Evolutionary conservation across 2,797 vertebrate species (phyloP), one percentile per base, ranked within the genome.

Genomic region (Characodon lateralis): DNA sequence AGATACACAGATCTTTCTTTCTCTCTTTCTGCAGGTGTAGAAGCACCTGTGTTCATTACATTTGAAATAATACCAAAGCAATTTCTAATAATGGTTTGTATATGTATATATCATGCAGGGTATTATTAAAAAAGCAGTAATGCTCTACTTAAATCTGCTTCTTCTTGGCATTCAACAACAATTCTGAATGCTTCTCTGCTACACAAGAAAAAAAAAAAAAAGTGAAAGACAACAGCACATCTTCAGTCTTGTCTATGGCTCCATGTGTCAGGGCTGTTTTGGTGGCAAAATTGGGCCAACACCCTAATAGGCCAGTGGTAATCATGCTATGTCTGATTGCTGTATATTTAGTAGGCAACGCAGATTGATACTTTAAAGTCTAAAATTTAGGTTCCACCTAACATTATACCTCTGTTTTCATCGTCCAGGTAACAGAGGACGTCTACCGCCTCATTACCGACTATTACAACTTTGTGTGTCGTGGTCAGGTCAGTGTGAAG

Each of bases 401-500:
- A 61, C 2, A 0, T 63, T 35, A 55, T 24, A 18, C 18, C 0
- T 75, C 18, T 77, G 4, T 83, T 59, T 80, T 78, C 81, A 28
- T 20, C 50, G 48, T 63, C 13, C 90, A 99, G 98, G 98, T 99
- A 84, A 99, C 98, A 0, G 98, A 99, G 90, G 98, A 99, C n/a
- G 98, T 99, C 56, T 94, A 98, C 59, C 96, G 97, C 56, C 93
- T 98, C 89, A 95, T 99, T 88, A 94, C 93, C 26, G 79, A 89
- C 78, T 83, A 93, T 85, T 99, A 98, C 65, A 93, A 95, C 84
- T 98, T 99, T 0, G 87, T 95, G 48, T 99, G 98, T 93, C 96
- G 98, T 0, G 98, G 98, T 71, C 98, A 99, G 93, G 98, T 99
- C 93, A 99, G 97, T n/a, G 98, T 99, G 63, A 99, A 99, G 93